Conservation (phyloP, 1,140 invertebrate species). For the Triops cancriformis region DNA sequence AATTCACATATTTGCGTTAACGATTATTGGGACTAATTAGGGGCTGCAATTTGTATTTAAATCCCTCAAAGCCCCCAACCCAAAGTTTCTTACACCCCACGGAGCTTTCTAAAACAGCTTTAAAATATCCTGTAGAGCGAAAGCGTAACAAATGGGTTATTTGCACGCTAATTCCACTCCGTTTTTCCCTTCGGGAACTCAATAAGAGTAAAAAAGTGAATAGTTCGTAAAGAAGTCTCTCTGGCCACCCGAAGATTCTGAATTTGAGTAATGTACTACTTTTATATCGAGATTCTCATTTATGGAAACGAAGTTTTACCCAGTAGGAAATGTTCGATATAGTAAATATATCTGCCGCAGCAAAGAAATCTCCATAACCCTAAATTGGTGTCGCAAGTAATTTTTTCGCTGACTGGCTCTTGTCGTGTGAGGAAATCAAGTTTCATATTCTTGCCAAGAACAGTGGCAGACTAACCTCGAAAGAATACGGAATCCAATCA, state of each 20-base stretch:
- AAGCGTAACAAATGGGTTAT: neutral
- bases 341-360: neutral
- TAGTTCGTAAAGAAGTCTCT: no score
- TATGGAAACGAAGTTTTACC: no score
- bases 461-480: neutral
- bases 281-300: no score
- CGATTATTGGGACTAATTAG: no score
- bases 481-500: no score
- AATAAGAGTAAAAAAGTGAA: no score
- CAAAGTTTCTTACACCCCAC: neutral
- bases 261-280: no score
- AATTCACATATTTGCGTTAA: no score
- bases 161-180: slow-evolving; percentile 2
- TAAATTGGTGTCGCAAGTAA: neutral
- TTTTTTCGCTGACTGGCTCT: neutral
- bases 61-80: neutral
- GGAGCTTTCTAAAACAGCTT: neutral
- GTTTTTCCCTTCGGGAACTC: neutral
- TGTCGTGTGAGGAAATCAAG: neutral
- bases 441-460: neutral
- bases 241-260: no score
- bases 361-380: neutral
- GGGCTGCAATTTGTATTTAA: neutral
- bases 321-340: no score
- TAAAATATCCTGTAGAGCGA: neutral